These are phyloP conservation scores for Melanerpes aurifrons DNA, from an alignment of 2,113 vertebrate genomes.

Conservation along the genomic window DNA sequence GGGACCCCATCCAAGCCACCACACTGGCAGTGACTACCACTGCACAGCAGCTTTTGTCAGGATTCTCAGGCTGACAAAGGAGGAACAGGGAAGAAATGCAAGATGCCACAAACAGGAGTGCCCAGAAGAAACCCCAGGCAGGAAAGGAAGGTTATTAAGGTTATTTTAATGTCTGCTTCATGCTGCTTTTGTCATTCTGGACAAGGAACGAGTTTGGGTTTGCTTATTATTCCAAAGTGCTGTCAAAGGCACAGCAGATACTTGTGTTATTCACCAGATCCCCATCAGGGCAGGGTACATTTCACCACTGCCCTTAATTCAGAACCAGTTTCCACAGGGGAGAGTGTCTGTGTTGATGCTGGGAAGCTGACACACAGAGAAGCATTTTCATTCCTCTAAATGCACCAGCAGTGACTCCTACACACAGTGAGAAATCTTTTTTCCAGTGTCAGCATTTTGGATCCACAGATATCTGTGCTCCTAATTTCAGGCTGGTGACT, in stretches of 20 bases:
- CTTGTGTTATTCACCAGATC: not conserved
- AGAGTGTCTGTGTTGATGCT: not conserved
- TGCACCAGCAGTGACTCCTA: not conserved
- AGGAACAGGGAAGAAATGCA: not conserved
- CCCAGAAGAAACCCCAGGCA: not conserved
- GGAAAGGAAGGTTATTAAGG: not conserved
- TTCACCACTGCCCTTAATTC: not conserved
- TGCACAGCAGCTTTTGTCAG: accelerated
- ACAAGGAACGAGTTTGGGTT: not conserved
- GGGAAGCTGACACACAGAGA: not conserved
- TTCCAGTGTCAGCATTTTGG: constrained; percentile 16
- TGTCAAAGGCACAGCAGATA: not conserved
- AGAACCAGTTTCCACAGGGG: not conserved
- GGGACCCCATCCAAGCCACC: not conserved
- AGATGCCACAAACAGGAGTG: accelerated
- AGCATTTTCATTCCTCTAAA: not conserved
- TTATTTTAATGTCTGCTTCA: not conserved
- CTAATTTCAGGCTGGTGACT: not conserved
- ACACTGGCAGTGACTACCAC: accelerated
- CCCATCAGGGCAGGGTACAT: not conserved
- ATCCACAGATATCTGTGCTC: not conserved
- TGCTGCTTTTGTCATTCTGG: not conserved
- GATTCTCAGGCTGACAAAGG: accelerated
- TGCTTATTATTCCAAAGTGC: not conserved
- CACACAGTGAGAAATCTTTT: not conserved